These are phyloP conservation scores for Lochmaea crataegi DNA, from an alignment of 2,888 invertebrate species.

Conservation along the genomic window DNA sequence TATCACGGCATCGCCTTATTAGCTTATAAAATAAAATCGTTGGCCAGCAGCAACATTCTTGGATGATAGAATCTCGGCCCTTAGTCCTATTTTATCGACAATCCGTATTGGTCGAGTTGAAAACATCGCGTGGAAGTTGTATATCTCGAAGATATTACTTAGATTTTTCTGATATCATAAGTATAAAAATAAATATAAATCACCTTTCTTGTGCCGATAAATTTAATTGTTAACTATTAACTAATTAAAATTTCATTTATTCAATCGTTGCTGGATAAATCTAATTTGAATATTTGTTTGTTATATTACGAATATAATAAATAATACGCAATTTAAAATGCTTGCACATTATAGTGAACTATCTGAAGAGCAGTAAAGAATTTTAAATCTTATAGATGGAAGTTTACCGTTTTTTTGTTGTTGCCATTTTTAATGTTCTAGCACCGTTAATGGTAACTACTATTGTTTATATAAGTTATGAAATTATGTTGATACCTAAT, in stretches of 20 bases:
- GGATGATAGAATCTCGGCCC: constrained; percentile 3
- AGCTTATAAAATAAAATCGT: constrained; percentile 1
- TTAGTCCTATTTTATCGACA: background rate
- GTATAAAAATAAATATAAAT: background rate
- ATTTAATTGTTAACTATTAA: background rate
- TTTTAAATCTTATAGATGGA: background rate
- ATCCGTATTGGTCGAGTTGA: background rate
- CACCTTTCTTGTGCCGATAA: background rate
- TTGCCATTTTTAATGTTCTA: background rate
- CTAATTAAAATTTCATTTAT: background rate
- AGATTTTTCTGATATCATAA: background rate
- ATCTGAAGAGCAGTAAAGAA: background rate
- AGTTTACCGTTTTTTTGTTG: background rate
- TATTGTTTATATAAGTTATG: background rate
- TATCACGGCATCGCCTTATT: background rate
- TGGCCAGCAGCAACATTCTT: background rate
- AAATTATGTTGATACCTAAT: background rate
- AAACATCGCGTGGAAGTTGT: background rate
- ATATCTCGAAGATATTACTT: background rate
- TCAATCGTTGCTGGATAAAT: background rate
- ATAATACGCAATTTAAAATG: background rate
- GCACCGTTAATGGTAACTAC: too few relatives aligned
- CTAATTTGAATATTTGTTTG: background rate
- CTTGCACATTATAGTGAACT: background rate
- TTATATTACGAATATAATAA: background rate